These are phyloP conservation scores for Collichthys lucidus DNA, from an alignment of 2,113 vertebrate species.

Conservation along the genomic window DNA sequence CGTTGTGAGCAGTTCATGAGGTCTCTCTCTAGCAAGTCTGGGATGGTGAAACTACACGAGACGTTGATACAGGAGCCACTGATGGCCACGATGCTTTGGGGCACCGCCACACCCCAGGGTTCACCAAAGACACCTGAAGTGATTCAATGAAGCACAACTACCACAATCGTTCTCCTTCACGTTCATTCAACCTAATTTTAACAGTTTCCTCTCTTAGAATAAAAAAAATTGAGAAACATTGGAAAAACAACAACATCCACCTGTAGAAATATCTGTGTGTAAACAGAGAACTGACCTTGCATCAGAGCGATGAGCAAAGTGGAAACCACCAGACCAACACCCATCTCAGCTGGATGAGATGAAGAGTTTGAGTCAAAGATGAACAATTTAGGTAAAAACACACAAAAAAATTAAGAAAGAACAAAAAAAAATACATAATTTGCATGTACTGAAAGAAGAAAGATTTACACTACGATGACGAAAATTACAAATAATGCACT, in stretches of 20 bases:
- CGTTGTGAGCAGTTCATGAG: background rate
- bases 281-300: conserved; percentile 35
- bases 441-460: background rate
- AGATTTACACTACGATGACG: background rate
- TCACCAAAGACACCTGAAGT: background rate
- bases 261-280: background rate
- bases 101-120: background rate
- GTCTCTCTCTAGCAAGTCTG: accelerated
- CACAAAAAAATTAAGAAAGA: background rate
- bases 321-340: background rate
- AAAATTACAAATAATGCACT: no score
- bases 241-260: background rate
- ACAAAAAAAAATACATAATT: background rate
- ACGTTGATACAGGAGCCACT: conserved; percentile 21
- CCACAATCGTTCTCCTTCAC: background rate
- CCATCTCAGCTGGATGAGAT: conserved; percentile 24
- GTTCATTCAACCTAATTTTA: background rate
- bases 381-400: background rate
- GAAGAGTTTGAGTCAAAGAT: background rate
- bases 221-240: background rate
- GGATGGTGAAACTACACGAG: conserved; percentile 15
- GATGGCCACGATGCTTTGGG: background rate
- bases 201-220: background rate
- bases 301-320: conserved; percentile 20
- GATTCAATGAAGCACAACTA: background rate